Conservation (phyloP, 1,140 invertebrate genomes). For the Drosophila mojavensis region DNA sequence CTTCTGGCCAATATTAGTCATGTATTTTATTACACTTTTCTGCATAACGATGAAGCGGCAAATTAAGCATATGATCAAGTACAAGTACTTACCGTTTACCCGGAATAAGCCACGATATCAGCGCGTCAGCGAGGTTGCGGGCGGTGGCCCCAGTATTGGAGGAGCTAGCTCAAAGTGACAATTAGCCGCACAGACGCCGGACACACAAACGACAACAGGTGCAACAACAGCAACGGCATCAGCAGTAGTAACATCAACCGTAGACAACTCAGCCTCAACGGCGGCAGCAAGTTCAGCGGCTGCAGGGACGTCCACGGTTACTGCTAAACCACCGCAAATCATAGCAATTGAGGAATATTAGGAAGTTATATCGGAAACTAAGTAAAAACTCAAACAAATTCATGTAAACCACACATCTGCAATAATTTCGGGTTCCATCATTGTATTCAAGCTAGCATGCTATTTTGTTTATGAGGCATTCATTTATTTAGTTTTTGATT, state of each 20-base stretch:
- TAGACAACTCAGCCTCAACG: constrained; percentile 60
- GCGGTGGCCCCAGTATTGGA: constrained; percentile 31
- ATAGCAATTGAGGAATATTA: constrained; percentile 82
- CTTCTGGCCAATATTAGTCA: constrained; percentile 99
- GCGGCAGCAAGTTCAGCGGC: constrained; percentile 30
- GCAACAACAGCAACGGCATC: constrained; percentile 28
- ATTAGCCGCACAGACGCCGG: constrained; percentile 84
- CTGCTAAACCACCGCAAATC: constrained; percentile 83
- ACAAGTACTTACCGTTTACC: constrained; percentile 99
- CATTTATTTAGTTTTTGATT: constrained; percentile 47
- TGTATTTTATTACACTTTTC: constrained; percentile 99
- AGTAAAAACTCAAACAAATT: constrained; percentile 43
- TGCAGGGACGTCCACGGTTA: constrained; percentile 40
- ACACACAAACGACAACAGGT: constrained; percentile 54
- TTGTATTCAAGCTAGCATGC: constrained; percentile 20
- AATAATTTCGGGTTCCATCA: constrained; percentile 43
- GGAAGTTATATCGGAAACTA: constrained; percentile 47
- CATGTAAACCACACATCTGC: constrained; percentile 31
- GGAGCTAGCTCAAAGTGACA: constrained; percentile 84
- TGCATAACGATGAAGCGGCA: constrained; percentile 99
- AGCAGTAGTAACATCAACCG: constrained; percentile 50
- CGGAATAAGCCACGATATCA: constrained; percentile 98
- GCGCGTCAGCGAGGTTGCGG: constrained; percentile 85
- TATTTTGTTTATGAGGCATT: constrained; percentile 47
- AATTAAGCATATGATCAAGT: constrained; percentile 99